Base-by-base conservation (phyloP, 2,113 vertebrate genomes). In the Larimichthys crocea region DNA sequence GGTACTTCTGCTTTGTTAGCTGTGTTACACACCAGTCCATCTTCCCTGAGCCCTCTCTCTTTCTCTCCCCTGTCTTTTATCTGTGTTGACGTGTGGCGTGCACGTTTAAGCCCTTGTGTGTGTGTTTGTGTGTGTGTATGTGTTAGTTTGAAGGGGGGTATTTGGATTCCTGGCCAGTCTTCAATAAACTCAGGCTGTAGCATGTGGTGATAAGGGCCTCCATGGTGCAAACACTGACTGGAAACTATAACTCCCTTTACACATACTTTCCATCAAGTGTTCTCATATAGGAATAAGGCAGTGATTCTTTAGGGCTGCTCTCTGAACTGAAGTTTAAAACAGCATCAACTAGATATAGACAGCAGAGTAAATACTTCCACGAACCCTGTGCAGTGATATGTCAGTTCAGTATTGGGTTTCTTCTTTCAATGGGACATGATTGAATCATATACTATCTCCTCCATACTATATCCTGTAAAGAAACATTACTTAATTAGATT, bases 141-240 rank as follows among this genome's bases (percentile, higher is more conserved):
- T 59, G 86, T 65, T 55, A 48, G 59, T 74, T 77, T 60, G 63
- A 64, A 65, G 44, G 75, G 63, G 61, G 42, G 61, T 87, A 75
- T 88, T 87, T 87, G 73, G 56, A 91, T 90, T 90, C 87, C 81
- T 90, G 90, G 86, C 89, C 35, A n/a, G 83, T 79, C 81, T 79
- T 83, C 84, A 86, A 74, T 85, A 88, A 91, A 85, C 86, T 29
- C 56, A 55, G 56, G 62, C 85, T 82, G 70, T 80, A 79, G 77
- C 52, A 2, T 71, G 68, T 42, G 42, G 68, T 48, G 85, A 91
- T 92, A 89, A 86, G 81, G 60, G 83, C 75, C 75, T 75, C 66
- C 60, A 16, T 70, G 82, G 60, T 79, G 80, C 90, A 87, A 86
- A 88, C 83, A 85, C 55, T 59, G 60, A 82, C 56, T 69, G 79